These are phyloP conservation scores for Centrocercus urophasianus DNA, from an alignment of 2,113 vertebrate species.

Conservation along the genomic window DNA sequence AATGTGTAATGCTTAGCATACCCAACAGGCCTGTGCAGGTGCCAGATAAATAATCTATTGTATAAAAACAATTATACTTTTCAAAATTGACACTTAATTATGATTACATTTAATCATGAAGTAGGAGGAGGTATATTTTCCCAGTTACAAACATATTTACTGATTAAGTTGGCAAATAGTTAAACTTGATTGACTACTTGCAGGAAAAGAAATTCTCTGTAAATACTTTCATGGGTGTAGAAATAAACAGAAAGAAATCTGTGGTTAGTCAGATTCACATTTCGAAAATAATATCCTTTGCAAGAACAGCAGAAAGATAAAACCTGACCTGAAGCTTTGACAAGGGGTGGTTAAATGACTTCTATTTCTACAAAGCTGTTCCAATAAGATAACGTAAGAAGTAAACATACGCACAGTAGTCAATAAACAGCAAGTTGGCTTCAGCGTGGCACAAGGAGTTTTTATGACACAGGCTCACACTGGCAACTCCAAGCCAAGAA, in stretches of 20 bases:
- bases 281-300: slow-evolving; percentile 21
- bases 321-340: slow-evolving; percentile 4
- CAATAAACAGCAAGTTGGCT: not conserved
- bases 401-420: not conserved
- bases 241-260: not conserved
- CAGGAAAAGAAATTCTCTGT: not conserved
- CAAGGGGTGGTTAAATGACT: not conserved
- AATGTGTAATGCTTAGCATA: not conserved
- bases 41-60: not conserved
- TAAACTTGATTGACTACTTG: not conserved
- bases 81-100: not conserved
- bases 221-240: not conserved
- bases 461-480: not conserved
- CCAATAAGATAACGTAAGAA: slow-evolving; percentile 7
- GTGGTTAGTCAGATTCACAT: not conserved
- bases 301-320: slow-evolving; percentile 31
- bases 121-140: not conserved
- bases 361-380: not conserved
- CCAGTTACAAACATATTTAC: not conserved
- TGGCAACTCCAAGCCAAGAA: not conserved
- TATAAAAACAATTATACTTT: not conserved
- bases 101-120: not conserved
- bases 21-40: not conserved
- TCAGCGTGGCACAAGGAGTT: not conserved
- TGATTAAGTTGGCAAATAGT: not conserved